phyloP scores from a whole-genome alignment of 2,888 invertebrate species.

The Heliconius ismenius region DNA sequence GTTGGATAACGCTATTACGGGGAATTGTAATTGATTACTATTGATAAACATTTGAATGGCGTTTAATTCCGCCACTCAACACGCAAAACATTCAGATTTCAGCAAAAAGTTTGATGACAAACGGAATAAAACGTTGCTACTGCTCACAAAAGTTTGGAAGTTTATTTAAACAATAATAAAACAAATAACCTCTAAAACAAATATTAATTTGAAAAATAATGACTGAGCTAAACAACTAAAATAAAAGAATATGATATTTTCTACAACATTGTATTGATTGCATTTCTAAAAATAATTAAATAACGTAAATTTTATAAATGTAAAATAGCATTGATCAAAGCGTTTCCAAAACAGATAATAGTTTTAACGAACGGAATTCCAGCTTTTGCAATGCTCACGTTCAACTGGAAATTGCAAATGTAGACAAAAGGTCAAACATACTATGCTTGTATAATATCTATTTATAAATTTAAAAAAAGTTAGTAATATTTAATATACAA shows the following conservation, averaged over 20 bases:
- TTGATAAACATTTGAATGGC: no score
- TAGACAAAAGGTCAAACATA: neutral
- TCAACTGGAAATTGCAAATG: conserved; percentile 15
- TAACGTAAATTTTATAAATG: neutral
- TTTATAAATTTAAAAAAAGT: neutral
- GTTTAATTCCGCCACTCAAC: no score
- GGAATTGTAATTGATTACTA: neutral
- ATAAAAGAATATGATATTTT: neutral
- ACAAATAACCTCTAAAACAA: neutral
- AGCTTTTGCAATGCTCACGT: conserved; percentile 4
- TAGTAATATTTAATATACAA: neutral
- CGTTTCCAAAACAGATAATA: conserved; percentile 16
- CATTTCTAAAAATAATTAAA: neutral
- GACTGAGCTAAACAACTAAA: neutral
- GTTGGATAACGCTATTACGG: neutral
- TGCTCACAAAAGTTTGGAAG: no score
- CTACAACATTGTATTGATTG: neutral
- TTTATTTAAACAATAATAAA: no score
- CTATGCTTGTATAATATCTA: neutral
- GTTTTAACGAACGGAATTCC: conserved; percentile 13
- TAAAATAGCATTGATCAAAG: neutral
- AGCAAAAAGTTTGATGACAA: no score
- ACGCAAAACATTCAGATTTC: no score
- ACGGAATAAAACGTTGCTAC: no score
- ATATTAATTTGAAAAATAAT: neutral